Evolutionary conservation across 2,797 vertebrate species (phyloP).

Genomic region (Rousettus madagascariensis): DNA sequence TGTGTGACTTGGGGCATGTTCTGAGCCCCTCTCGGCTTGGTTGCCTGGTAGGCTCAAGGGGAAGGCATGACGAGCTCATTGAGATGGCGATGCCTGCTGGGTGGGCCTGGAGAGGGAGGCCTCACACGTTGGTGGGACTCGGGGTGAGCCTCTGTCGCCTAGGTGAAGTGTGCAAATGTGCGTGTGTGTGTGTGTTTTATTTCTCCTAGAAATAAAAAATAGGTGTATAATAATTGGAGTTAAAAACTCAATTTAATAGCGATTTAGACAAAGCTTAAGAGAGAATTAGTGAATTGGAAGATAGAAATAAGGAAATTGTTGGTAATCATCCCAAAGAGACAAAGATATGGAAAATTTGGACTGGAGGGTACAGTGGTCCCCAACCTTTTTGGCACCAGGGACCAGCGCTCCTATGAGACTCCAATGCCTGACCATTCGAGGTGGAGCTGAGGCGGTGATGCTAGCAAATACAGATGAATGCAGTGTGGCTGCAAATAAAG

Average conservation of each 20-base stretch:
- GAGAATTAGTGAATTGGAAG: constrained; percentile 12
- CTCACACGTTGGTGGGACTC: not conserved
- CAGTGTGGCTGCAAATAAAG: too few relatives aligned
- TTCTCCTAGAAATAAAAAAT: not conserved
- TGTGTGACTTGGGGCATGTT: not conserved
- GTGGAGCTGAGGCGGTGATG: too few relatives aligned
- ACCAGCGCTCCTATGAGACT: too few relatives aligned
- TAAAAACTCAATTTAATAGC: not conserved
- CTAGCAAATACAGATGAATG: too few relatives aligned
- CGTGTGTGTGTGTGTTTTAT: not conserved
- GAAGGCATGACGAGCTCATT: not conserved
- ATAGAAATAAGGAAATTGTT: not conserved
- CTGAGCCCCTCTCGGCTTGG: not conserved
- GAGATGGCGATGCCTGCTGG: not conserved
- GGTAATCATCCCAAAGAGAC: not conserved
- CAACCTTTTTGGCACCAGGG: too few relatives aligned
- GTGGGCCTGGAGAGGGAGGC: not conserved
- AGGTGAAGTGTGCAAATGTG: not conserved
- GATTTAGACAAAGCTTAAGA: constrained; percentile 16
- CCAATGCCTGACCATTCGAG: too few relatives aligned
- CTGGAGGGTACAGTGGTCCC: not conserved
- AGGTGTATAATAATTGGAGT: not conserved
- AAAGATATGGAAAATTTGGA: not conserved
- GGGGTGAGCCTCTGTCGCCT: not conserved
- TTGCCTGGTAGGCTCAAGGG: accelerated